Evolutionary conservation across 1,140 invertebrate species (phyloP).

Genomic region (Cyrtorhinus lividipennis): DNA sequence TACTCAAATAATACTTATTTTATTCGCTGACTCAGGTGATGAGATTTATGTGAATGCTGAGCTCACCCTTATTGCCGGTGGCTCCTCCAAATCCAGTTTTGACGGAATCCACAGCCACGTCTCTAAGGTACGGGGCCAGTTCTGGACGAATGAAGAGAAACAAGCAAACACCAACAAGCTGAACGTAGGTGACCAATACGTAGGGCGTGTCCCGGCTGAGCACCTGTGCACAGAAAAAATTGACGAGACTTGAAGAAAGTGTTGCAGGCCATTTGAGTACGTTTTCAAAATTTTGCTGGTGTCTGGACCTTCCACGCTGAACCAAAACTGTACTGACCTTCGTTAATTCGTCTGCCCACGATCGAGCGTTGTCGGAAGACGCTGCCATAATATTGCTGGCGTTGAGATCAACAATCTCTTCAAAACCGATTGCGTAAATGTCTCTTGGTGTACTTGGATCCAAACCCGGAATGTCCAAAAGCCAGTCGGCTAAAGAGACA

Average conservation of each 20-base stretch:
- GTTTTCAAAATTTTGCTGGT: too few species aligned
- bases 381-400: constrained; percentile 96
- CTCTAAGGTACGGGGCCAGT: constrained; percentile 71
- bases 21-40: too few species aligned
- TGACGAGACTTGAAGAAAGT: too few species aligned
- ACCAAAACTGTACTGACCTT: too few species aligned
- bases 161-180: constrained; percentile 94
- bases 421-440: constrained; percentile 95
- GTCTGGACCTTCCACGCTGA: too few species aligned
- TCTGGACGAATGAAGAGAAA: constrained; percentile 85
- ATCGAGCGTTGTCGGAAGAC: constrained; percentile 81
- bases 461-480: constrained; percentile 52
- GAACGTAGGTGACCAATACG: constrained; percentile 84
- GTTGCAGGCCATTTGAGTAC: too few species aligned
- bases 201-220: constrained; percentile 79
- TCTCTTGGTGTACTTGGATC: constrained; percentile 44
- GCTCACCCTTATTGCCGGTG: constrained; percentile 38
- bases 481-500: constrained; percentile 83
- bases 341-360: constrained; percentile 89
- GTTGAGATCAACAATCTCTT: constrained; percentile 99
- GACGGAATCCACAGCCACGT: constrained; percentile 86
- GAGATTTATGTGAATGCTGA: background rate
- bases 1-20: too few species aligned
- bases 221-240: constrained; percentile 34
- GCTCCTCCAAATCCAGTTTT: constrained; percentile 96